Evolutionary conservation across 2,888 invertebrate genomes (phyloP).

Genomic region (Hyalella azteca): DNA sequence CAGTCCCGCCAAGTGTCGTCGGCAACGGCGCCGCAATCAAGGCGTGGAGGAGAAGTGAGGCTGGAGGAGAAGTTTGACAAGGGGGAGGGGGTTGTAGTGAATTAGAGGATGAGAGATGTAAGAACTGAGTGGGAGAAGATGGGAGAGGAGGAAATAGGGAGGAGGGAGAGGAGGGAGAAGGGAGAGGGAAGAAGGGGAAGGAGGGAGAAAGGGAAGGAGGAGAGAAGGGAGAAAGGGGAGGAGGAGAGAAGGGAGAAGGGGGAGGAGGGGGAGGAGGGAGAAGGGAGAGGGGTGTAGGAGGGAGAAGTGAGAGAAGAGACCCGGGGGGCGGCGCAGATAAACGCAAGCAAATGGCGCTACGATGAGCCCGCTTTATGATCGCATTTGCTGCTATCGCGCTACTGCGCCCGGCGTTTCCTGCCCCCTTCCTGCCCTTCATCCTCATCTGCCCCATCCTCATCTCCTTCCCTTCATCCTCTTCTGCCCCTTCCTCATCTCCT

Average conservation of each 20-base stretch:
- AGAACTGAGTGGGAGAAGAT: neutral
- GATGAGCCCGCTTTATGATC: constrained; percentile 6
- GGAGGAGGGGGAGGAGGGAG: neutral
- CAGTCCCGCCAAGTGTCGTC: too few species aligned
- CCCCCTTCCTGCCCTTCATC: neutral
- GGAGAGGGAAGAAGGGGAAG: neutral
- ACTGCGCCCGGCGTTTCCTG: neutral
- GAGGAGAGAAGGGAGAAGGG: neutral
- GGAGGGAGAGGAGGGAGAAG: neutral
- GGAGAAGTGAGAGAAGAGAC: neutral
- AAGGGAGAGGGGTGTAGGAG: neutral
- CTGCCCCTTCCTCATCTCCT: neutral
- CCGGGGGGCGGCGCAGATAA: neutral
- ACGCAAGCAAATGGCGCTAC: constrained; percentile 9
- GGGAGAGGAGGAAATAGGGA: neutral
- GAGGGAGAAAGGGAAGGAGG: neutral
- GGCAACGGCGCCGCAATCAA: too few species aligned
- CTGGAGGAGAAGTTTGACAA: too few species aligned
- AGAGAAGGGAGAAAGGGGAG: neutral
- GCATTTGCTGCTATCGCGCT: constrained; percentile 17
- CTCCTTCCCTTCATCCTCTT: neutral
- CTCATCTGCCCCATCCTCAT: neutral
- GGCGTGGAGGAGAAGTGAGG: too few species aligned
- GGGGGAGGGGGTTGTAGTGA: too few species aligned
- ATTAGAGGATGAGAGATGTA: neutral